Evolutionary conservation across 1,140 invertebrate genomes (phyloP).

Genomic region (Cheumatopsyche charites): DNA sequence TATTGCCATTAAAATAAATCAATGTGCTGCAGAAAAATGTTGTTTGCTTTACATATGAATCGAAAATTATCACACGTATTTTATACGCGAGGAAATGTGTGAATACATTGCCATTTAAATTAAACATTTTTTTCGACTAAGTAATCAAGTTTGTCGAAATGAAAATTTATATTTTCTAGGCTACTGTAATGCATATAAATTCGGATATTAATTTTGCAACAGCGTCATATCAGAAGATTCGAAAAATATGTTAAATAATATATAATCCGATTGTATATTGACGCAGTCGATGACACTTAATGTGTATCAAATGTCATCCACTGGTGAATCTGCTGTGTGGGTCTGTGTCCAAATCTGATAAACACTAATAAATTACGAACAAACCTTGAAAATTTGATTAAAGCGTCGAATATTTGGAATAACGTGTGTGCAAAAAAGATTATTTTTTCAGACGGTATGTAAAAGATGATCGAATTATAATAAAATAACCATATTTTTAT

Average conservation of each 20-base stretch:
- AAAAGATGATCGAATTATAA: slow-evolving; percentile 26
- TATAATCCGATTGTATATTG: not conserved
- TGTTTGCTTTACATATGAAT: too few relatives aligned
- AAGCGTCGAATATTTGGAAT: not conserved
- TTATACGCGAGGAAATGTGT: too few relatives aligned
- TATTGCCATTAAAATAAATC: too few relatives aligned
- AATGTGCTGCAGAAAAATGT: too few relatives aligned
- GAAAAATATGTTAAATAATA: not conserved
- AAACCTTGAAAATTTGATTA: not conserved
- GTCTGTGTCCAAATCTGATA: not conserved
- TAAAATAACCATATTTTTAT: slow-evolving; percentile 38
- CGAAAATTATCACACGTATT: too few relatives aligned
- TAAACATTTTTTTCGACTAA: too few relatives aligned
- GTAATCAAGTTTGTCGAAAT: too few relatives aligned
- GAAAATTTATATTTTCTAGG: too few relatives aligned
- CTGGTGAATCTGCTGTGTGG: not conserved
- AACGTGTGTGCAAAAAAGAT: not conserved
- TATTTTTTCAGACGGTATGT: not conserved
- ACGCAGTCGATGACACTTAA: not conserved
- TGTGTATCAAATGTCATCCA: slow-evolving; percentile 14
- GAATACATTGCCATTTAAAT: too few relatives aligned
- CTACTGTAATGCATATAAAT: too few relatives aligned
- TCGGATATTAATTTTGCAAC: too few relatives aligned
- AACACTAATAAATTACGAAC: slow-evolving; percentile 1
- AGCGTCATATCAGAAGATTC: too few relatives aligned